phyloP scores from a whole-genome alignment of 2,113 vertebrate genomes.

The Recurvirostra avosetta region DNA sequence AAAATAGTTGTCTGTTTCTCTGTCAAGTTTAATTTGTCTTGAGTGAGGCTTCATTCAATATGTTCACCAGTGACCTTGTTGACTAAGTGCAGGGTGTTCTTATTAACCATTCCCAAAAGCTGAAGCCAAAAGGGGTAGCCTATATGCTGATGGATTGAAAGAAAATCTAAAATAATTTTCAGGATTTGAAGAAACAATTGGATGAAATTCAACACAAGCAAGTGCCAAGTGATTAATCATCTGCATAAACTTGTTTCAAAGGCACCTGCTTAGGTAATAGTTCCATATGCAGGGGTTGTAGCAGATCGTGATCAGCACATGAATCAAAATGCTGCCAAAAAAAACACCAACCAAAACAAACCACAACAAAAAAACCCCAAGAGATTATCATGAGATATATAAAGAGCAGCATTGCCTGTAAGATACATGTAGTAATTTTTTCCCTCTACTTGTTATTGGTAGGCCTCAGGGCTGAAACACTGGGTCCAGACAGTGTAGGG shows the following conservation, averaged over 20 bases:
- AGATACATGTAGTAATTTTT: neutral
- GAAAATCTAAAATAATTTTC: neutral
- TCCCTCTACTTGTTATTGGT: neutral
- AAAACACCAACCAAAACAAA: neutral
- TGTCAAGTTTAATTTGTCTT: neutral
- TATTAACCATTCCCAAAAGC: neutral
- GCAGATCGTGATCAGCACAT: neutral
- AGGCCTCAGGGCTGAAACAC: neutral
- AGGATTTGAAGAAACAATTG: neutral
- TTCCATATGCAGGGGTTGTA: neutral
- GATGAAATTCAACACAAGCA: neutral
- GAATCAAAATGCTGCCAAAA: neutral
- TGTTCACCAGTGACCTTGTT: neutral
- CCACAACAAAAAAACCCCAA: accelerated
- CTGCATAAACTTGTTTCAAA: neutral
- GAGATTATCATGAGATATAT: neutral
- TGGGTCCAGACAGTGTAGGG: neutral
- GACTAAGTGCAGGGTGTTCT: neutral
- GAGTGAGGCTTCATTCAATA: neutral
- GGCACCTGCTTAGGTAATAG: neutral
- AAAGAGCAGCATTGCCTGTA: neutral
- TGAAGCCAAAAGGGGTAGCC: neutral
- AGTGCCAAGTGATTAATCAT: neutral
- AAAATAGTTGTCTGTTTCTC: neutral
- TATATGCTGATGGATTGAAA: neutral